Conservation (phyloP, 2,888 invertebrate genomes). For the Lasioglossum villosulum region DNA sequence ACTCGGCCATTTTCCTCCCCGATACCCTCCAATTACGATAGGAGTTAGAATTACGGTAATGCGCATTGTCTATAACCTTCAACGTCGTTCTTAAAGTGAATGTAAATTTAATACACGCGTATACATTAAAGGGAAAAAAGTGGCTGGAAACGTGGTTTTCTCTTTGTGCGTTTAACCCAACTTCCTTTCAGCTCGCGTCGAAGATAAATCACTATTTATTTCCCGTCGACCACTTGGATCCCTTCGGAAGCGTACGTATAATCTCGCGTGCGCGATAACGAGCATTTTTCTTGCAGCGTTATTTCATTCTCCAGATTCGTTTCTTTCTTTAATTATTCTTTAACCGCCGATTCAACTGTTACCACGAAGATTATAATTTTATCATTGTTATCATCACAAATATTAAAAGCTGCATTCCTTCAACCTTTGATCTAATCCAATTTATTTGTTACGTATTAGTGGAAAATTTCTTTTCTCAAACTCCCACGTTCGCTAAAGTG, state of each 20-base stretch:
- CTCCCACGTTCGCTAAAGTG: too few relatives aligned
- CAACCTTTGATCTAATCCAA: too few relatives aligned
- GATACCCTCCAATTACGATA: conserved; percentile 24
- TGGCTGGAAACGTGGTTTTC: conserved; percentile 54
- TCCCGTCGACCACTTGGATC: not conserved
- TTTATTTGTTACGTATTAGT: not conserved
- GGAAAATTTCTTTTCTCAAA: not conserved
- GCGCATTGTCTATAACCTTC: conserved; percentile 40
- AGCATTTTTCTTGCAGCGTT: not conserved
- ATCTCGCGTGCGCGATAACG: not conserved
- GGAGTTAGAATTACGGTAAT: conserved; percentile 40
- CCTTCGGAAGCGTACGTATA: not conserved
- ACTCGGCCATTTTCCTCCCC: not conserved
- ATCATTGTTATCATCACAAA: too few relatives aligned
- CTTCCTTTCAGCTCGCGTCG: not conserved
- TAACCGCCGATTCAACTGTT: not conserved
- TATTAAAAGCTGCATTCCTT: too few relatives aligned
- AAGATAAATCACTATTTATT: not conserved
- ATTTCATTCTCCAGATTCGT: not conserved
- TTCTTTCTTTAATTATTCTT: not conserved
- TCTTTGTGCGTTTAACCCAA: not conserved
- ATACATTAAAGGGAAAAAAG: conserved; percentile 65
- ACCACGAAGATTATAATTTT: not conserved
- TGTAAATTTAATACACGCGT: conserved; percentile 69
- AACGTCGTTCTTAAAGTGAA: conserved; percentile 60